Evolutionary conservation across 2,888 invertebrate genomes (phyloP).

Genomic region (Melieria crassipennis): DNA sequence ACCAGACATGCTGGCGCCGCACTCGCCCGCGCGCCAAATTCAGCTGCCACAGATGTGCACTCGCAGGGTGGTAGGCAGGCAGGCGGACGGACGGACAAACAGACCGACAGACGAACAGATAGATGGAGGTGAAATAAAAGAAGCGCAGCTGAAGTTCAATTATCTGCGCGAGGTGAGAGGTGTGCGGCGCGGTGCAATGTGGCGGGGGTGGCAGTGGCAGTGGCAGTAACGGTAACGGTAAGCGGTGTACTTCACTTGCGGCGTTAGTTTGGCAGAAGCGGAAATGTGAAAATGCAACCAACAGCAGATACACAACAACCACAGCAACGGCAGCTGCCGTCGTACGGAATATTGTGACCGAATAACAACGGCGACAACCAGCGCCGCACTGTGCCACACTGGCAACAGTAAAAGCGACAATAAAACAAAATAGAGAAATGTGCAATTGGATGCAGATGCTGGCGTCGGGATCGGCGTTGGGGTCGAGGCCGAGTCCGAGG

Average conservation of each 20-base stretch:
- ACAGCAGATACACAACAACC: not conserved
- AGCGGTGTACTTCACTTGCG: slow-evolving; percentile 4
- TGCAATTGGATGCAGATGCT: slow-evolving; percentile 49
- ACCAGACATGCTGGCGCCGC: slow-evolving; percentile 43
- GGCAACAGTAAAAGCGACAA: slow-evolving; percentile 34
- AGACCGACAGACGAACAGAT: too few species aligned
- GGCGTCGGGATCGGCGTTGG: not conserved
- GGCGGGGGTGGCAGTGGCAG: not conserved
- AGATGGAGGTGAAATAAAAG: too few species aligned
- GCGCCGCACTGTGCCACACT: slow-evolving; percentile 45
- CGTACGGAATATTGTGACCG: not conserved
- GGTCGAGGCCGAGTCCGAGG: not conserved
- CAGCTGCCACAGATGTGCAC: too few species aligned
- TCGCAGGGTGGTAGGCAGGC: too few species aligned
- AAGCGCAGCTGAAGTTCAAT: too few species aligned
- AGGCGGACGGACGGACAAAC: too few species aligned
- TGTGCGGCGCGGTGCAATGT: too few species aligned
- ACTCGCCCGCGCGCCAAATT: too few species aligned
- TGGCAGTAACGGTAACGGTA: too few species aligned
- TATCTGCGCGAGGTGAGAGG: too few species aligned
- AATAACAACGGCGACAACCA: slow-evolving; percentile 27
- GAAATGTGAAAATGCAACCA: slow-evolving; percentile 50
- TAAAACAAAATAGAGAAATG: too few species aligned
- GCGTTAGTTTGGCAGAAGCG: slow-evolving; percentile 17
- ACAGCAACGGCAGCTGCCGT: not conserved